phyloP scores from a whole-genome alignment of 2,113 vertebrate species.

The Axis porcinus region DNA sequence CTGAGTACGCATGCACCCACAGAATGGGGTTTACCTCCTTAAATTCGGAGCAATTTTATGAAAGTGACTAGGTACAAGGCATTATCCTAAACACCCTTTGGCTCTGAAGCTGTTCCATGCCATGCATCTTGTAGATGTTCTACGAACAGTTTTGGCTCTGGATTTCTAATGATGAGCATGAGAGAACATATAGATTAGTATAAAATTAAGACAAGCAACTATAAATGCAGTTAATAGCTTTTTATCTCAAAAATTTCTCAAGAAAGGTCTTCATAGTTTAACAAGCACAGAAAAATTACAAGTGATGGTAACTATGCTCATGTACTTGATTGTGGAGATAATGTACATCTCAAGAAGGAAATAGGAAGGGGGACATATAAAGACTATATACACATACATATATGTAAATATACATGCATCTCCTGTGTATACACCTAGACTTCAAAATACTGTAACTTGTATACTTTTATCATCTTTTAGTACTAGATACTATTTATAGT shows the following conservation, averaged over 20 bases:
- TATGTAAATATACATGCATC: not conserved
- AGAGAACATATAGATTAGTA: not conserved
- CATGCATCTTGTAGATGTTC: not conserved
- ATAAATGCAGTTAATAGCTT: not conserved
- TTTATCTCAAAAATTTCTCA: not conserved
- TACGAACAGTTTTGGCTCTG: not conserved
- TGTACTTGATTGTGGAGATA: not conserved
- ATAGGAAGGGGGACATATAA: not conserved
- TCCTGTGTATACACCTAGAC: not conserved
- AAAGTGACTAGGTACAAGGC: not conserved
- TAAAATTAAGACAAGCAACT: slow-evolving; percentile 17
- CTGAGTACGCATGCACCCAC: not conserved
- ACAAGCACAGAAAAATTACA: not conserved
- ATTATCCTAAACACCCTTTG: not conserved
- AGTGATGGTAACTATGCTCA: not conserved
- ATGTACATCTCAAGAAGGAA: not conserved
- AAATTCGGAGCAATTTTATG: not conserved
- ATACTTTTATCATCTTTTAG: not conserved
- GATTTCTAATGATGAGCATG: not conserved
- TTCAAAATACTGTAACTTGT: not conserved
- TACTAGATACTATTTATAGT: not conserved
- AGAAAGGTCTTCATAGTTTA: not conserved
- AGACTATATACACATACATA: not conserved
- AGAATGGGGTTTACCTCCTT: not conserved
- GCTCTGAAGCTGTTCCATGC: not conserved